Evolutionary conservation across 2,888 invertebrate species (phyloP).

Genomic region (Operophtera brumata): DNA sequence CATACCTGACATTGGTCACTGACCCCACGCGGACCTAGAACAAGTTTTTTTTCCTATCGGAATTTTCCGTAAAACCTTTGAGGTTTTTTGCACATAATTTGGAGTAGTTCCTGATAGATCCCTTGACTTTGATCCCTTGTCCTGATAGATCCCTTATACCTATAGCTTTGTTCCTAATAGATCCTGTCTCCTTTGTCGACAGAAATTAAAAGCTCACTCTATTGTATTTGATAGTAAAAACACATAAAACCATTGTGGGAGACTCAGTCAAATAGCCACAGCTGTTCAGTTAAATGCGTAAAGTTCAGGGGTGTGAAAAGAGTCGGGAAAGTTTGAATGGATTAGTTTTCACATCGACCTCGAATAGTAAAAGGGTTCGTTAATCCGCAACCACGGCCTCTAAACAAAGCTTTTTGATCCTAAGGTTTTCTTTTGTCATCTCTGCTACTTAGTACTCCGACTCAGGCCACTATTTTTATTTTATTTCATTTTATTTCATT

Average conservation of each 20-base stretch:
- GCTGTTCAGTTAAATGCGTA: constrained; percentile 12
- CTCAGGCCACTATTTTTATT: not conserved
- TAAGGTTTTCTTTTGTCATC: constrained; percentile 8
- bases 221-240: constrained; percentile 8
- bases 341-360: constrained; percentile 22
- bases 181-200: no score
- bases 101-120: no score
- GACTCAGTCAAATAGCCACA: constrained; percentile 8
- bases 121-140: no score
- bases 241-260: constrained; percentile 13
- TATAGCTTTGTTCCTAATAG: no score
- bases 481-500: no score
- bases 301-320: constrained; percentile 17
- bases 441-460: no score
- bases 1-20: no score
- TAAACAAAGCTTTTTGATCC: constrained; percentile 16
- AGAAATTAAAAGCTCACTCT: not conserved
- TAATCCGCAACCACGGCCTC: constrained; percentile 11
- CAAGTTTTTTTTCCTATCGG: no score
- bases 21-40: no score
- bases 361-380: constrained; percentile 18
- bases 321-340: constrained; percentile 17
- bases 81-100: no score
- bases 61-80: no score
- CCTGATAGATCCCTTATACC: no score